Evolutionary conservation across 2,113 vertebrate species (phyloP).

Genomic region (Embiotoca jacksoni): DNA sequence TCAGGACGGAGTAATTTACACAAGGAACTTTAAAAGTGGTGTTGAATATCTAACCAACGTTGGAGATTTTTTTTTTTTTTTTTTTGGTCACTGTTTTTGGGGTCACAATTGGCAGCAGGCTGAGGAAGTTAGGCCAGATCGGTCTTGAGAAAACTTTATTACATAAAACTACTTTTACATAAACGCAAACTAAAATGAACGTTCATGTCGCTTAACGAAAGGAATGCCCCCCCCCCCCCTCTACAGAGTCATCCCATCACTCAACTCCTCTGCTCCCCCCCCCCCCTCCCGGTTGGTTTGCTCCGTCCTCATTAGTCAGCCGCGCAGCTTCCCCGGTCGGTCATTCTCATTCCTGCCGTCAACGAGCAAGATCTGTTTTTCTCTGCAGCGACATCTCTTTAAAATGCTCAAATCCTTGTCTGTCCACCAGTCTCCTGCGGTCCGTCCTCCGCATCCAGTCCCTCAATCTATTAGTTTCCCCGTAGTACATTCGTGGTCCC

Average conservation of each 20-base stretch:
- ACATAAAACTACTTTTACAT: too few relatives aligned
- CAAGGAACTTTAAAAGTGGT: too few relatives aligned
- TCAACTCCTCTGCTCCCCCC: not conserved
- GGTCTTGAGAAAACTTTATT: too few relatives aligned
- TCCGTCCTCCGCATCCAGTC: constrained; percentile 1
- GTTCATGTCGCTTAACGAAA: too few relatives aligned
- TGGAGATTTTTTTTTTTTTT: too few relatives aligned
- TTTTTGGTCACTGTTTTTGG: too few relatives aligned
- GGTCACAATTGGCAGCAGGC: too few relatives aligned
- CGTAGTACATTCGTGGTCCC: not conserved
- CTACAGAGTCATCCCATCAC: constrained; percentile 23
- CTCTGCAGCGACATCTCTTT: constrained; percentile 2
- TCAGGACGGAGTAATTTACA: too few relatives aligned
- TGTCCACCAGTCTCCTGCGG: not conserved
- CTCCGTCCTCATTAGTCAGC: constrained; percentile 29
- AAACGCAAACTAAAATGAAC: too few relatives aligned
- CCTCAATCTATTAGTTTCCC: not conserved
- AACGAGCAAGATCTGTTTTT: not conserved
- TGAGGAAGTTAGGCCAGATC: too few relatives aligned
- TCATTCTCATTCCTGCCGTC: constrained; percentile 7
- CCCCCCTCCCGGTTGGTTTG: not conserved
- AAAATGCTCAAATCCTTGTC: not conserved
- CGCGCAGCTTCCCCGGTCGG: constrained; percentile 1
- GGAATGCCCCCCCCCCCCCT: too few relatives aligned
- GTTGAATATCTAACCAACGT: too few relatives aligned